Conservation (phyloP, 2,797 vertebrate species). For the Phoeniculus purpureus region DNA sequence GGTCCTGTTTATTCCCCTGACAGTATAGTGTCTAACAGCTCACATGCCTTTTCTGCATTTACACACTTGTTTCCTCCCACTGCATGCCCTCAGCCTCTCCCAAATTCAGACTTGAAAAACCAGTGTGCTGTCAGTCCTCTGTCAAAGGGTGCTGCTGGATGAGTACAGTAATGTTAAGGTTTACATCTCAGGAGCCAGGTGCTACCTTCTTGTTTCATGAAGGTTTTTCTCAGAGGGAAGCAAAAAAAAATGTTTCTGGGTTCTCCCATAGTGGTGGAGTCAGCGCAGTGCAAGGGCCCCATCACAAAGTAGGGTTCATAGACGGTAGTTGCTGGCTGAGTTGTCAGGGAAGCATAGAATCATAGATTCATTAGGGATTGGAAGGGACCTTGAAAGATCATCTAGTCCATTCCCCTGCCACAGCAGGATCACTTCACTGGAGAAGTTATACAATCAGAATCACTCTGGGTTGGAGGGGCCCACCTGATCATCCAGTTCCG, state of each 20-base stretch:
- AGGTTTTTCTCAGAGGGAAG: not conserved
- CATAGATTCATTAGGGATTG: no score
- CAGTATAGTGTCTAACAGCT: not conserved
- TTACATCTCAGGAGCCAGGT: not conserved
- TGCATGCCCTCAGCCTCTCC: not conserved
- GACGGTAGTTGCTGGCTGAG: not conserved
- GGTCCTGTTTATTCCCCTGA: not conserved
- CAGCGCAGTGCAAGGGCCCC: not conserved
- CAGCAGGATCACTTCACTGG: no score
- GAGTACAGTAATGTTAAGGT: accelerated
- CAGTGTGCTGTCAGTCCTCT: not conserved
- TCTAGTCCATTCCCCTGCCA: no score
- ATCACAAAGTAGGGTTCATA: not conserved
- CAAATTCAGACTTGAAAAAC: not conserved
- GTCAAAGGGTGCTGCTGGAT: not conserved
- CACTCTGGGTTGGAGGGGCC: no score
- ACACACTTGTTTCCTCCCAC: not conserved
- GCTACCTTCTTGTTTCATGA: not conserved
- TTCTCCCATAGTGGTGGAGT: accelerated
- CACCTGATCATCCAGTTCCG: no score
- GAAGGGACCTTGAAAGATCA: no score
- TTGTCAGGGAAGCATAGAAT: accelerated
- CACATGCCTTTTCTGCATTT: not conserved
- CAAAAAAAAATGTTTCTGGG: not conserved
- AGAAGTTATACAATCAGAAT: no score